Conservation (phyloP, 2,888 invertebrate species). For the Conchocele bisecta region DNA sequence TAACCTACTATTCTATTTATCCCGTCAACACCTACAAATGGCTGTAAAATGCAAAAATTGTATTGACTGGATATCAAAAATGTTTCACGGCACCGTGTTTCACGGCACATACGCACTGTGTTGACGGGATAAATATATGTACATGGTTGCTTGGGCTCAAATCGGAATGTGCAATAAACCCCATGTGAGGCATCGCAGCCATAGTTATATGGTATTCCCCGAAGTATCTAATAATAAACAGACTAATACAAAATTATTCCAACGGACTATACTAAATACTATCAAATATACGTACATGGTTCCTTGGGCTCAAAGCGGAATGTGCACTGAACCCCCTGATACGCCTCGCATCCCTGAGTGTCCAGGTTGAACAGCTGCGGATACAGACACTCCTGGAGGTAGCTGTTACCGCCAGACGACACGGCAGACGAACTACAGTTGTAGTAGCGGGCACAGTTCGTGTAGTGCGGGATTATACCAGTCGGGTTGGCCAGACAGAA, state of each 20-base stretch:
- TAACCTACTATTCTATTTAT: no score
- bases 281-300: conserved; percentile 65
- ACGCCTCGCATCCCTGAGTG: conserved; percentile 59
- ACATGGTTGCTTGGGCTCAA: conserved; percentile 71
- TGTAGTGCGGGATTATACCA: conserved; percentile 67
- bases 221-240: no score
- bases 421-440: conserved; percentile 61
- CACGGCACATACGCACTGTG: no score
- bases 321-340: conserved; percentile 63
- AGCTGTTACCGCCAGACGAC: conserved; percentile 54
- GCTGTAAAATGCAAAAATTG: no score
- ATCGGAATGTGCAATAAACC: conserved; percentile 67
- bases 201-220: no score
- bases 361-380: conserved; percentile 68
- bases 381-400: conserved; percentile 65
- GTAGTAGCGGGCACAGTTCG: conserved; percentile 71
- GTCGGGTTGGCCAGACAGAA: conserved; percentile 61
- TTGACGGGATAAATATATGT: no score
- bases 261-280: no score
- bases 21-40: no score
- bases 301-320: conserved; percentile 66
- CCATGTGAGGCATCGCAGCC: conserved; percentile 58
- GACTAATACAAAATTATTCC: no score
- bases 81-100: no score
- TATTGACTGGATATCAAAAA: no score